These are phyloP conservation scores for Episyrphus balteatus DNA, from an alignment of 1,140 invertebrate species.

Conservation along the genomic window DNA sequence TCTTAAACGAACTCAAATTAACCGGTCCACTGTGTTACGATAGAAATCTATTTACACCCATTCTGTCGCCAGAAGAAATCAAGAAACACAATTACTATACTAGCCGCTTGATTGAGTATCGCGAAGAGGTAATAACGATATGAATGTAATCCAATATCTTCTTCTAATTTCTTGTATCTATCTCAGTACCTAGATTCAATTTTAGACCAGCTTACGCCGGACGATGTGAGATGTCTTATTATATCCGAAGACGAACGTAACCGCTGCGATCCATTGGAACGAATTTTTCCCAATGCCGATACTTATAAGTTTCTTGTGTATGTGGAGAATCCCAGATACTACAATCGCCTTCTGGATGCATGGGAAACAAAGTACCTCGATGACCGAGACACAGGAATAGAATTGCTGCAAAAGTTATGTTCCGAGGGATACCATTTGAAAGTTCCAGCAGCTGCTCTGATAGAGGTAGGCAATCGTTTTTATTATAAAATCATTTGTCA, in stretches of 20 bases:
- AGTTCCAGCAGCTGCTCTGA: slow-evolving; percentile 40
- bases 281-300: slow-evolving; percentile 75
- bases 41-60: slow-evolving; percentile 52
- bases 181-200: slow-evolving; percentile 59
- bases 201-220: slow-evolving; percentile 67
- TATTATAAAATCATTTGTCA: background rate
- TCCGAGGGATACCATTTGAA: slow-evolving; percentile 59
- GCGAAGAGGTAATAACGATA: slow-evolving; percentile 44
- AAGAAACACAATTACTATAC: slow-evolving; percentile 53
- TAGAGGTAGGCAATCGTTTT: slow-evolving; percentile 18
- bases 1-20: slow-evolving; percentile 35
- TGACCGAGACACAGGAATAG: slow-evolving; percentile 50
- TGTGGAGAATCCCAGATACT: slow-evolving; percentile 79
- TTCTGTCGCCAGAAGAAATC: slow-evolving; percentile 51
- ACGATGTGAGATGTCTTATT: slow-evolving; percentile 80
- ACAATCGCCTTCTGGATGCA: slow-evolving; percentile 85
- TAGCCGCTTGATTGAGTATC: slow-evolving; percentile 42
- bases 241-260: slow-evolving; percentile 86
- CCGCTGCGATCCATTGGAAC: slow-evolving; percentile 55
- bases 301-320: slow-evolving; percentile 70
- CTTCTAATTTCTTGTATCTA: background rate
- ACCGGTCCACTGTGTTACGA: slow-evolving; percentile 49
- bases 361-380: slow-evolving; percentile 73
- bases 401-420: slow-evolving; percentile 56
- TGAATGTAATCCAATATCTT: background rate